Evolutionary conservation across 2,113 vertebrate genomes (phyloP), one percentile per base, ranked within the genome.

Genomic region (Bombycilla garrulus): DNA sequence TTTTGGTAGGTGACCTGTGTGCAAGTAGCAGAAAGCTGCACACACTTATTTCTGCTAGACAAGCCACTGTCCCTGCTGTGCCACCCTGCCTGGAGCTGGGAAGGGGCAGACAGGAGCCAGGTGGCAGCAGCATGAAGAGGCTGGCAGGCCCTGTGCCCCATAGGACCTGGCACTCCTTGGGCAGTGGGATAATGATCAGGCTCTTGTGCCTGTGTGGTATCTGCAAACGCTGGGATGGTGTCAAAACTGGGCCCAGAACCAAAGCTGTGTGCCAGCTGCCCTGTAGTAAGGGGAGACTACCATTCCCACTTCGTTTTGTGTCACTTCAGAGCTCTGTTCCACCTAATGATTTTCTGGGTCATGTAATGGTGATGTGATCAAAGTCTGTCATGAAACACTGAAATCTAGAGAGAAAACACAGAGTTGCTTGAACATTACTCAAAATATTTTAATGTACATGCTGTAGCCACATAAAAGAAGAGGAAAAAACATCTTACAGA

Each of bases 391-490:
- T 5, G 5, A 85, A 85, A 74, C 1, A 21, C 81, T 80, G 62
- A 80, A 86, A 70, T 54, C 35, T 44, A 50, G 50, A 50, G 53
- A 93, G 64, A 93, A 91, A 84, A 88, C 54, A 70, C 29, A 16
- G 47, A 74, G 36, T 1, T 79, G 35, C 61, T 90, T 65, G 33
- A 82, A 58, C 2, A 1, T 64, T 86, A 78, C 48, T 92, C 60
- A 92, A 67, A 93, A 71, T 81, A 60, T 84, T 94, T 93, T 95
- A 94, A 95, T 91, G 79, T 92, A 86, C 82, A 70, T 47, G 69
- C 38, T 66, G 64, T 51, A 85, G 84, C 69, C 91, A 92, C 76
- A 40, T 76, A 73, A 88, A 88, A 90, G 81, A 72, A 38, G 67
- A 24, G 44, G n/a, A 22, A 36, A 71, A 93, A 94, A 24, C 51